Evolutionary conservation across 2,797 vertebrate species (phyloP).

Genomic region (Erethizon dorsatum): DNA sequence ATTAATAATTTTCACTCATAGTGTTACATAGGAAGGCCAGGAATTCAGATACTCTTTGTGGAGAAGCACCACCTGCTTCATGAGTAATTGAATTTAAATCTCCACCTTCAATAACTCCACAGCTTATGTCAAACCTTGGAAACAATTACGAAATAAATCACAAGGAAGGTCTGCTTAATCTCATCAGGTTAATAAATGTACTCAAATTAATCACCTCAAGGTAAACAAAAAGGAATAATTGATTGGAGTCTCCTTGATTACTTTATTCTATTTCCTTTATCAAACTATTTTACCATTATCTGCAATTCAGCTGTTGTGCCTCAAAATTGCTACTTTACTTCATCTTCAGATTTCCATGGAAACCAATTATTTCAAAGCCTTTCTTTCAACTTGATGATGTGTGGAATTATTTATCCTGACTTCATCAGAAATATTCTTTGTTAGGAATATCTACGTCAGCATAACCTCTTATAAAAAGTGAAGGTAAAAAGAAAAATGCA

Average conservation of each 20-base stretch:
- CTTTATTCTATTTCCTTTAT: slow-evolving; percentile 84
- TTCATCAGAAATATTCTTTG: slow-evolving; percentile 69
- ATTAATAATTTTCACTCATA: slow-evolving; percentile 78
- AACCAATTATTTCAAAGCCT: slow-evolving; percentile 70
- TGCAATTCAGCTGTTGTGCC: slow-evolving; percentile 78
- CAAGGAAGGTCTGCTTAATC: slow-evolving; percentile 72
- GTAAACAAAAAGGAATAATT: slow-evolving; percentile 78
- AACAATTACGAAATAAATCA: slow-evolving; percentile 76
- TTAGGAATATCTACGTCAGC: slow-evolving; percentile 66
- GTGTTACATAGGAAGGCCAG: slow-evolving; percentile 59
- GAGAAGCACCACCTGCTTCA: slow-evolving; percentile 80
- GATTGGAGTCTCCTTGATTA: slow-evolving; percentile 75
- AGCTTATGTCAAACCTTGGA: slow-evolving; percentile 66
- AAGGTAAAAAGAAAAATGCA: slow-evolving; percentile 58
- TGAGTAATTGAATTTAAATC: slow-evolving; percentile 81
- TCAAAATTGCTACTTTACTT: slow-evolving; percentile 80
- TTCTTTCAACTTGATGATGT: slow-evolving; percentile 66
- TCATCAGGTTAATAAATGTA: slow-evolving; percentile 67
- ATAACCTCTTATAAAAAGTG: slow-evolving; percentile 67
- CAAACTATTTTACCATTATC: slow-evolving; percentile 77
- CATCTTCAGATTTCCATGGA: slow-evolving; percentile 83
- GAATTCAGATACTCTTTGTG: slow-evolving; percentile 76
- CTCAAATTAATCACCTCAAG: slow-evolving; percentile 79
- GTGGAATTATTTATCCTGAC: slow-evolving; percentile 81
- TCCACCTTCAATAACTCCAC: slow-evolving; percentile 72